Percentiles rank a stretch among this genome's conserved stretches.
Evolutionary conservation across 1,140 invertebrate species (phyloP).

Genomic region (Drosophila littoralis): DNA sequence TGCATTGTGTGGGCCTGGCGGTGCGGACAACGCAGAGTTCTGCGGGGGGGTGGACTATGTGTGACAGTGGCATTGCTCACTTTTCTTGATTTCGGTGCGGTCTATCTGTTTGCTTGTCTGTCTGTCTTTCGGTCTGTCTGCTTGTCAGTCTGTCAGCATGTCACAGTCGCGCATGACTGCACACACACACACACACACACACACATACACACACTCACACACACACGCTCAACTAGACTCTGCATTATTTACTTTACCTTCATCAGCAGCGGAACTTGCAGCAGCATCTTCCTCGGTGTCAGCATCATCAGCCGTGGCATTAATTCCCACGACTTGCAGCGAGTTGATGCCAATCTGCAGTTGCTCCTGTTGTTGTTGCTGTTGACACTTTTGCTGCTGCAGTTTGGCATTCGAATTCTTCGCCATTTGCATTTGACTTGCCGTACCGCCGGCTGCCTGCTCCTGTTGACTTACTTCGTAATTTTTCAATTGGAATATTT

Average conservation of each 20-base stretch:
- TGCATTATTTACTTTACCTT: slow-evolving; percentile 81
- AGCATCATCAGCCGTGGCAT: slow-evolving; percentile 65
- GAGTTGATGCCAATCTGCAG: slow-evolving; percentile 57
- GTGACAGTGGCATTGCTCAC: slow-evolving; percentile 73
- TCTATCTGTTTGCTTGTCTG: slow-evolving; percentile 56
- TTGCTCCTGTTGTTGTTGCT: slow-evolving; percentile 48
- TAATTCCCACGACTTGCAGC: slow-evolving; percentile 74
- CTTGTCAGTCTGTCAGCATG: slow-evolving; percentile 45
- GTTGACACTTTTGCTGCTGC: slow-evolving; percentile 64
- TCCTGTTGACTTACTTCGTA: slow-evolving; percentile 75
- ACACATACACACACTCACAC: slow-evolving; percentile 13
- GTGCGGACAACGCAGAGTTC: too few species aligned
- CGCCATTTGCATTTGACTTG: slow-evolving; percentile 50
- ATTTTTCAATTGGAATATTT: slow-evolving; percentile 84
- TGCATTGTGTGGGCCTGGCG: slow-evolving; percentile 52
- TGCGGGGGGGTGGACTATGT: slow-evolving; percentile 1
- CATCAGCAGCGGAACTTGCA: slow-evolving; percentile 71
- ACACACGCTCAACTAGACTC: slow-evolving; percentile 39
- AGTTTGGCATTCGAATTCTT: slow-evolving; percentile 78
- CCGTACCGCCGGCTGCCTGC: slow-evolving; percentile 14
- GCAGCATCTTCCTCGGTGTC: slow-evolving; percentile 55
- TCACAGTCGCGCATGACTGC: slow-evolving; percentile 70
- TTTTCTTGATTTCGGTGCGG: slow-evolving; percentile 75
- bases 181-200: slow-evolving; percentile 23
- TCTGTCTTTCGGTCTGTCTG: slow-evolving; percentile 22